Evolutionary conservation across 2,888 invertebrate genomes (phyloP).

Genomic region (Ecliptopera silaceata): DNA sequence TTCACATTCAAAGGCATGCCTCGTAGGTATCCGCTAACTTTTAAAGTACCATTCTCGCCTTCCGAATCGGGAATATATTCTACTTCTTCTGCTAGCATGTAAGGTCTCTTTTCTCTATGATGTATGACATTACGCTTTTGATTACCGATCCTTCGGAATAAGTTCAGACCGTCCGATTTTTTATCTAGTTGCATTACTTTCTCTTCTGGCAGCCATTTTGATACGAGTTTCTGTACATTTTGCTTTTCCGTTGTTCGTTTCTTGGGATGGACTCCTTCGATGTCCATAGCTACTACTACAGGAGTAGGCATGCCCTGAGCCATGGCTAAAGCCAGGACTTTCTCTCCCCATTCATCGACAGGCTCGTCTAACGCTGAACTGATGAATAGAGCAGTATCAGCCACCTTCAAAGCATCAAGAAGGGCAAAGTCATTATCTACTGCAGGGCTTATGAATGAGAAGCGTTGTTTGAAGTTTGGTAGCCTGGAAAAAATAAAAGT

Average conservation of each 20-base stretch:
- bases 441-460: conserved; percentile 90
- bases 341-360: conserved; percentile 91
- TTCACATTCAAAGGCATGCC: conserved; percentile 94
- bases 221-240: conserved; percentile 84
- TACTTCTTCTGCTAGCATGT: conserved; percentile 91
- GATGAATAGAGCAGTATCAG: conserved; percentile 92
- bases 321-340: conserved; percentile 89
- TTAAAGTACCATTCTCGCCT: conserved; percentile 85
- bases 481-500: conserved; percentile 78
- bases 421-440: conserved; percentile 88
- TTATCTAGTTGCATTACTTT: conserved; percentile 92
- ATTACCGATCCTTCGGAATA: conserved; percentile 86
- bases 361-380: conserved; percentile 88
- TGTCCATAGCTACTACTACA: conserved; percentile 88
- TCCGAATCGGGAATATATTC: conserved; percentile 83
- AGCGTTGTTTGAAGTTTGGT: conserved; percentile 94
- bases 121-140: conserved; percentile 90
- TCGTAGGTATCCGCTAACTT: conserved; percentile 93
- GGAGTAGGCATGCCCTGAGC: conserved; percentile 93
- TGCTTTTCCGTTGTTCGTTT: conserved; percentile 87
- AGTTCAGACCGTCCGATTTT: conserved; percentile 87
- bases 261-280: conserved; percentile 89
- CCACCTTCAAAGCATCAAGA: conserved; percentile 93
- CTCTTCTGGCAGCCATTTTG: conserved; percentile 91
- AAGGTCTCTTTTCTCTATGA: conserved; percentile 90